phyloP scores from a whole-genome alignment of 2,888 invertebrate species.

The Lydus trimaculatus region DNA sequence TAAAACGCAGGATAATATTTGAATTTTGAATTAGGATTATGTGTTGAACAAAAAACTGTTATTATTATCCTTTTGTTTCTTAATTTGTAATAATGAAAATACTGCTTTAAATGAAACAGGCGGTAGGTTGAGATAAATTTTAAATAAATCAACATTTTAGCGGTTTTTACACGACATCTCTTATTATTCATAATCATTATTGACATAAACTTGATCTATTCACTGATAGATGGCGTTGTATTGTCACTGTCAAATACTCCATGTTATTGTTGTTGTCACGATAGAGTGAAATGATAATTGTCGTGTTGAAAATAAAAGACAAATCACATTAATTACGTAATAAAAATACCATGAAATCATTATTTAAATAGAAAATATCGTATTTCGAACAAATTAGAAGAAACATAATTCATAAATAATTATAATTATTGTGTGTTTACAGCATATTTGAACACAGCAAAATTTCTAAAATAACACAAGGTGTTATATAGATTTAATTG shows the following conservation, averaged over 20 bases:
- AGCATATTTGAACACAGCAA: no score
- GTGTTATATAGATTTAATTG: no score
- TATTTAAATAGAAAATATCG: not conserved
- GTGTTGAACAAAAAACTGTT: no score
- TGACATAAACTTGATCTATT: not conserved
- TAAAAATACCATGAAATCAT: not conserved
- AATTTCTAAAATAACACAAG: no score
- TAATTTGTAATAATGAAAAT: no score
- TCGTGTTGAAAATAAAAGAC: not conserved
- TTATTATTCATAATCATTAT: not conserved
- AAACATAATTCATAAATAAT: not conserved
- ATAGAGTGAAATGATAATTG: not conserved
- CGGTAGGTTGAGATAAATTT: no score
- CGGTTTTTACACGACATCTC: not conserved
- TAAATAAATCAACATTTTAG: no score
- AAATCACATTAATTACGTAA: not conserved
- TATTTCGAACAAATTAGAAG: not conserved
- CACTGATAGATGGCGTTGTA: not conserved
- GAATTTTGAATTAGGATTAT: no score
- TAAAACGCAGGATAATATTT: no score
- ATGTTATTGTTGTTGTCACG: slow-evolving; percentile 1
- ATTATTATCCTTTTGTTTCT: no score
- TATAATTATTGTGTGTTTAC: not conserved
- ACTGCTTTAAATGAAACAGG: no score
- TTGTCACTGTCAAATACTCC: not conserved